A percentile compares a stretch with the other conserved stretches of the same genome.
Conservation (phyloP, 2,113 vertebrate genomes). For the Xiphophorus maculatus region DNA sequence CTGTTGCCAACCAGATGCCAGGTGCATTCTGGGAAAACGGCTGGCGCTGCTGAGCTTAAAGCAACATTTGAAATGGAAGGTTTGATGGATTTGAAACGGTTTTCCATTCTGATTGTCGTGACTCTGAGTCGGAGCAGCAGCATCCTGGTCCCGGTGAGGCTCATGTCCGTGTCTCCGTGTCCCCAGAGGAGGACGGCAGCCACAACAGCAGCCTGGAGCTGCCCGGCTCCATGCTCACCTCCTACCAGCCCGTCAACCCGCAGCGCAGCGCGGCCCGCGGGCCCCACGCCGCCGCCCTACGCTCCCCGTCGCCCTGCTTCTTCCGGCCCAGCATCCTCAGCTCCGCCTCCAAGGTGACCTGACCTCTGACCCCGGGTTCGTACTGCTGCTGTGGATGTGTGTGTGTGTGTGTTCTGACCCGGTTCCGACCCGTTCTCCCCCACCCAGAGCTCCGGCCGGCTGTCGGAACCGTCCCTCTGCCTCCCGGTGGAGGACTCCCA, state of each 20-base stretch:
- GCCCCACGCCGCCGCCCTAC: conserved; percentile 76
- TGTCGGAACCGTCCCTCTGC: conserved; percentile 90
- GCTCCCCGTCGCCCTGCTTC: conserved; percentile 92
- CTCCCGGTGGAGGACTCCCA: conserved; percentile 98
- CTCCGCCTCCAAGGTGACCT: conserved; percentile 91
- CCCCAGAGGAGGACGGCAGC: conserved; percentile 85
- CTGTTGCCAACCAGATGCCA: too few relatives aligned
- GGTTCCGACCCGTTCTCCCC: neutral
- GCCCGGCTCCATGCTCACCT: conserved; percentile 92
- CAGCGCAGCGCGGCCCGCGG: conserved; percentile 80
- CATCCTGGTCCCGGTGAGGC: neutral
- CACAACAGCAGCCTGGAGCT: conserved; percentile 96
- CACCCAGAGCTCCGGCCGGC: conserved; percentile 92
- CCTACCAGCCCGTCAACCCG: conserved; percentile 89
- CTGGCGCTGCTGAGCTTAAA: too few relatives aligned
- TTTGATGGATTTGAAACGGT: too few relatives aligned
- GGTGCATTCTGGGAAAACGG: too few relatives aligned
- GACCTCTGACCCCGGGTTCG: too few relatives aligned
- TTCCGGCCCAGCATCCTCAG: conserved; percentile 91
- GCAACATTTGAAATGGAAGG: too few relatives aligned
- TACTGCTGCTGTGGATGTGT: too few relatives aligned
- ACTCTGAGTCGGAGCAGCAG: neutral
- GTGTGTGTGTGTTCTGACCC: too few relatives aligned
- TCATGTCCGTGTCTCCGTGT: neutral
- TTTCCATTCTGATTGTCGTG: too few relatives aligned